phyloP scores from a whole-genome alignment of 2,113 vertebrate species.

The Caracal caracal region DNA sequence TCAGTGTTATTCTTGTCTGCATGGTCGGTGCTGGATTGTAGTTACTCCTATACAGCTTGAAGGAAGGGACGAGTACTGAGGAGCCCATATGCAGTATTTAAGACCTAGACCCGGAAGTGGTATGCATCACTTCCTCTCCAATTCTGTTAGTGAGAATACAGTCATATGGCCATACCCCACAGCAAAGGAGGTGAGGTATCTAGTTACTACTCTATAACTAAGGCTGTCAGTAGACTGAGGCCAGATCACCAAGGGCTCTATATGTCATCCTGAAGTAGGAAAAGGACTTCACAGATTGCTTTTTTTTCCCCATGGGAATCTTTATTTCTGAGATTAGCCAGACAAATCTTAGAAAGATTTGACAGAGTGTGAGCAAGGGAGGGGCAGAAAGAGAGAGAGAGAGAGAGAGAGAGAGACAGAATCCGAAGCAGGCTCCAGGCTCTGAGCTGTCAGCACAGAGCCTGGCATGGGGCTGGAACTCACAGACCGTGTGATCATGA shows the following conservation, averaged over 20 bases:
- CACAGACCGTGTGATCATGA: too few relatives aligned
- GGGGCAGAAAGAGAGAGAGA: too few relatives aligned
- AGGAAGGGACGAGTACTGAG: background rate
- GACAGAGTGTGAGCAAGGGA: too few relatives aligned
- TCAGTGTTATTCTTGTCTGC: background rate
- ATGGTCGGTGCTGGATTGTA: background rate
- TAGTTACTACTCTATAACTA: background rate
- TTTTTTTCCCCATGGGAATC: background rate
- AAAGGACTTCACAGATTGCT: background rate
- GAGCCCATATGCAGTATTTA: background rate
- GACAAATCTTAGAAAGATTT: background rate
- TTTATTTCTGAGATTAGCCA: background rate
- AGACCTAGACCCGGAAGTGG: background rate
- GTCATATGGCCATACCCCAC: background rate
- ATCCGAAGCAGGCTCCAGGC: too few relatives aligned
- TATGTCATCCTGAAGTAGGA: background rate
- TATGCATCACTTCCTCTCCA: background rate
- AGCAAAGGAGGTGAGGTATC: background rate
- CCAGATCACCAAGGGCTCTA: background rate
- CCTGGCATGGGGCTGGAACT: too few relatives aligned
- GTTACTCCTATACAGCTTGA: background rate
- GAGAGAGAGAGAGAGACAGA: too few relatives aligned
- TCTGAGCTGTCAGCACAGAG: too few relatives aligned
- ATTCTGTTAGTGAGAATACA: background rate
- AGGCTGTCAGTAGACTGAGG: background rate